These are phyloP conservation scores for Drosophila vallismaia DNA, from an alignment of 2,888 invertebrate species.

Conservation along the genomic window DNA sequence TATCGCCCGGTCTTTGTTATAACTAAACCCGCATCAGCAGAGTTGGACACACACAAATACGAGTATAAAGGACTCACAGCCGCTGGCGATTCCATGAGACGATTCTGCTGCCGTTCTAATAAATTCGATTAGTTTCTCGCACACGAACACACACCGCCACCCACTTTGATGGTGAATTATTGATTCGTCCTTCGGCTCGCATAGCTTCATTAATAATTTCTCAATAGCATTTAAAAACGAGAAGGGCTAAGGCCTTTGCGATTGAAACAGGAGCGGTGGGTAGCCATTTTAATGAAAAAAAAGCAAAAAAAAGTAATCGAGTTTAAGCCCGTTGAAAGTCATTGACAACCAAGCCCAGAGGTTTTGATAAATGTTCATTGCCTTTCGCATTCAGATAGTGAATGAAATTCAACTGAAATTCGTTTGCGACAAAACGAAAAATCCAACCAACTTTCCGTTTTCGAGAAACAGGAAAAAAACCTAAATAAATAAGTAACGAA, in stretches of 20 bases:
- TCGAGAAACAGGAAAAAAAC: conserved; percentile 1
- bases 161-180: conserved; percentile 40
- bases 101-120: conserved; percentile 64
- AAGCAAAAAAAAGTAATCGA: conserved; percentile 22
- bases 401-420: conserved; percentile 39
- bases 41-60: conserved; percentile 20
- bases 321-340: conserved; percentile 35
- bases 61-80: conserved; percentile 20
- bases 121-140: conserved; percentile 74
- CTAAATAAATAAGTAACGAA: conserved; percentile 23
- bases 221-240: conserved; percentile 35
- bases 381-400: not conserved
- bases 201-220: conserved; percentile 51
- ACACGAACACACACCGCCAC: conserved; percentile 38
- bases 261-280: conserved; percentile 15
- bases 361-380: conserved; percentile 1
- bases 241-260: conserved; percentile 8
- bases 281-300: conserved; percentile 33
- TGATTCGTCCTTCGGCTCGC: conserved; percentile 47
- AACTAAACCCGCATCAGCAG: conserved; percentile 20
- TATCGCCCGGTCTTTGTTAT: conserved; percentile 37
- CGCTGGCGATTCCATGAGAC: conserved; percentile 48
- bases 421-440: conserved; percentile 17
- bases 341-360: conserved; percentile 10
- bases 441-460: conserved; percentile 4